Base-by-base conservation (phyloP, 2,797 vertebrate species). In the Chelon auratus region DNA sequence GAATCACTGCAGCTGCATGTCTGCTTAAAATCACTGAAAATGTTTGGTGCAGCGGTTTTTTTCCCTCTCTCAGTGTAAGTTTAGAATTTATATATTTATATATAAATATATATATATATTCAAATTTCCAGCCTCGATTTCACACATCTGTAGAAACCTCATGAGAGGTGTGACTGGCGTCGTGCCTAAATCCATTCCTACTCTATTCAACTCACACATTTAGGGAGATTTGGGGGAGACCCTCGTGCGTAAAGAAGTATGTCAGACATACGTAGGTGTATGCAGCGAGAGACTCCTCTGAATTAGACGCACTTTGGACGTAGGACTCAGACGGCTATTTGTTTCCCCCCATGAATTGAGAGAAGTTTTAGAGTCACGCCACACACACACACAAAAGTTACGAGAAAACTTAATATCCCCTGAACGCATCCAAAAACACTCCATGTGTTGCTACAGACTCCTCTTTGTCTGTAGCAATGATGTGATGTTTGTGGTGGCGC, bases 231-330 rank as follows among this genome's bases (percentile, higher is more conserved):
- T 83, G 45, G 71, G 82, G 91, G 89, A 87, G 84, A 91, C 82
- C 89, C 87, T 86, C 56, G 74, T 89, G 88, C 91, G 87, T 89
- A 85, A 81, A 83, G 55, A 56, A 75, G 77, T 39, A 83, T 89
- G 87, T 91, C 87, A 88, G 87, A 91, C 84, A 55, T 62, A 65
- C 79, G 88, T 84, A 75, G 86, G 84, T 55, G 75, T 40, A 81
- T 33, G 75, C 70, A 52, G 52, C 2, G 58, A 74, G 78, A 79
- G 62, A 43, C 54, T 79, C 33, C 40, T 72, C 51, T 62, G 64
- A 69, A 64, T 78, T 50, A 62, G 48, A 77, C 52, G 62, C 75
- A 70, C 48, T 62, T 73, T 64, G 55, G 71, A 51, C 51, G 22
- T 30, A 11, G 33, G 54, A 45, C 26, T 57, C 4, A 43, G 36